Evolutionary conservation across 1,140 invertebrate genomes (phyloP), one percentile per base, ranked within the genome.

Genomic region (Drosophila varians): DNA sequence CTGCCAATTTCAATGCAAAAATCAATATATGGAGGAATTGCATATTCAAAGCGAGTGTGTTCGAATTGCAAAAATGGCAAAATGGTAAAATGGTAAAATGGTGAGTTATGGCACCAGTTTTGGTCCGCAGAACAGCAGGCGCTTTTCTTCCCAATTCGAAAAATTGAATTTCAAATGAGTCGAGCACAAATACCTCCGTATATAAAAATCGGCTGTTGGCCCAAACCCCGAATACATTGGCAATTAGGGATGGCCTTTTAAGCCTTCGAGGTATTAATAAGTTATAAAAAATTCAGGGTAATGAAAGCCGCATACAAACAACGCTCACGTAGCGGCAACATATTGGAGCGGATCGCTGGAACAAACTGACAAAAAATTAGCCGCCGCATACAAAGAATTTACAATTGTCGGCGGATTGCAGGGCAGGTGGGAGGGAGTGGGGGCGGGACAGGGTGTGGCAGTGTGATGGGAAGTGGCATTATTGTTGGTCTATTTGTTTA

Each of bases 21-120:
- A 86, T 86, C 79, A 80, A 84, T 84, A 73, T 68, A 58, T 18
- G 16, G 54, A 55, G 28, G 42, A 66, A 86, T 76, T 86, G 80
- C 79, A 84, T 84, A 84, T 86, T 84, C 79, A 80, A 84, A 76
- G 66, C 76, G 56, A 23, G 62, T 68, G 83, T 54, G 83, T 54
- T 61, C 74, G 70, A 73, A 83, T 84, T 65, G 62, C 8, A 4
- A 19, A 36, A 12, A 21, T 23, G 61, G 70, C 55, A 62, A 71
- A 66, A 71, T 72, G 47, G 28, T 31, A 62, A 71, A 66, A 71
- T 72, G 47, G 28, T 31, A 31, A 31, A 31, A 31, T 31, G 28
- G 28, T 84, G 80, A 80, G 66, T 84, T 80, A 80, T 86, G 21
- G 64, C 64, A 3, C 34, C 40, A 36, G 55, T 48, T 51, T 18